Base-by-base conservation (phyloP, 2,797 vertebrate species). In the Capromys pilorides region DNA sequence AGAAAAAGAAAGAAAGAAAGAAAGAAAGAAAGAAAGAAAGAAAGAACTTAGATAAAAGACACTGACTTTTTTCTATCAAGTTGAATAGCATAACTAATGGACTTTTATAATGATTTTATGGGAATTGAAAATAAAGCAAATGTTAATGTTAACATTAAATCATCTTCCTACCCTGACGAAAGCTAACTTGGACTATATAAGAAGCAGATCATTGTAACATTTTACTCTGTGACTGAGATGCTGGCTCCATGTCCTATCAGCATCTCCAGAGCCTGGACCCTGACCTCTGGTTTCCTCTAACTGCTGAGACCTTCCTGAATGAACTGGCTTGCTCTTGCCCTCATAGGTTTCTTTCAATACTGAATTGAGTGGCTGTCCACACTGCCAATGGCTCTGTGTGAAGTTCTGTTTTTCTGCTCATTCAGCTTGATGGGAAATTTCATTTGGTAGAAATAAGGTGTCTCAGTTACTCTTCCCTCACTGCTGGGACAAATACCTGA, bases 61-160 rank as follows among this genome's bases (percentile, higher is more conserved):
- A 59, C 33, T 62, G 6, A 24, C 62, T 64, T 69, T 86, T 83
- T 89, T 81, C 39, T 1, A 57, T 77, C 33, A 49, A 71, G 18
- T 6, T 39, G 61, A 80, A 11, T 41, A 8, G 6, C 22, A n/a
- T 67, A 77, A 2, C 14, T 93, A 82, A 87, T 41, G 10, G 36
- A 2, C 0, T 9, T 78, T 85, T 33, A 31, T 79, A 64, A 4
- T 51, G 13, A 92, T 69, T 94, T 59, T 78, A 22, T 54, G 9
- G 22, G 67, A 79, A 8, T 66, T 88, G n/a, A 93, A 93, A 95
- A 69, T 67, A 33, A 93, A 86, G 4, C 18, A 28, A 4, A 3
- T 41, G 75, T n/a, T 83, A 83, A 57, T 36, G 31, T 77, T 88
- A 78, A 95, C 39, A 83, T 22, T 83, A 73, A 67, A 79, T 94